Percentiles rank a stretch among this genome's conserved stretches.
phyloP scores from a whole-genome alignment of 2,888 invertebrate species.

The Nephrotoma appendiculata region DNA sequence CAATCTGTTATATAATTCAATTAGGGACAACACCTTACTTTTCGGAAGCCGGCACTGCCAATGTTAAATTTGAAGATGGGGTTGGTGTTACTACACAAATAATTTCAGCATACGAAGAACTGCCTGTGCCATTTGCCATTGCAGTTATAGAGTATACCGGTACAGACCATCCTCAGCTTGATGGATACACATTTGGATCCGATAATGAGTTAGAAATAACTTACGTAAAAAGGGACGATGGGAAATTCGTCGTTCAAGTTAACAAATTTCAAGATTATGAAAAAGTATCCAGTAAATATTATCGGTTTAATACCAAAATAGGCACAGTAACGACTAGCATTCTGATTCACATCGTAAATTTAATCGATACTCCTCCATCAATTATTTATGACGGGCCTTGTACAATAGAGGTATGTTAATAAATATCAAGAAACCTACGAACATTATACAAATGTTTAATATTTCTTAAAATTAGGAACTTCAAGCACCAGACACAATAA shows the following conservation, averaged over 20 bases:
- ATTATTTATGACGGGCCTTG: constrained; percentile 35
- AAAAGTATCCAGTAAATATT: constrained; percentile 31
- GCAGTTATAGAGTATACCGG: neutral
- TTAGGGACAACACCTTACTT: neutral
- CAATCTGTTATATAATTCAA: neutral
- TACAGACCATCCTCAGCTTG: neutral
- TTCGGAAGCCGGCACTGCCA: neutral
- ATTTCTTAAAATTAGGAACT: constrained; percentile 26
- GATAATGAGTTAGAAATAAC: neutral
- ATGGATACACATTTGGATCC: neutral
- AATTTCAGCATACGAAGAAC: constrained; percentile 8
- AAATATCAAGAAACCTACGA: neutral
- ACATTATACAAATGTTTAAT: constrained; percentile 5
- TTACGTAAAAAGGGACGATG: neutral
- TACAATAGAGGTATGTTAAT: constrained; percentile 28
- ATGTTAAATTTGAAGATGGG: neutral
- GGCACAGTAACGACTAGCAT: constrained; percentile 17
- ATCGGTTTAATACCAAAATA: constrained; percentile 30
- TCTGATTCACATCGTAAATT: constrained; percentile 25
- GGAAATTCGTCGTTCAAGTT: neutral
- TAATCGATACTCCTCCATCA: constrained; percentile 39
- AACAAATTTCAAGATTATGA: constrained; percentile 39
- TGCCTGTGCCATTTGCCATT: constrained; percentile 1
- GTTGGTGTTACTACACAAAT: neutral
- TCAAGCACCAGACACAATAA: constrained; percentile 11